Evolutionary conservation across 2,797 vertebrate species (phyloP).

Genomic region (Adelosebastes latens): DNA sequence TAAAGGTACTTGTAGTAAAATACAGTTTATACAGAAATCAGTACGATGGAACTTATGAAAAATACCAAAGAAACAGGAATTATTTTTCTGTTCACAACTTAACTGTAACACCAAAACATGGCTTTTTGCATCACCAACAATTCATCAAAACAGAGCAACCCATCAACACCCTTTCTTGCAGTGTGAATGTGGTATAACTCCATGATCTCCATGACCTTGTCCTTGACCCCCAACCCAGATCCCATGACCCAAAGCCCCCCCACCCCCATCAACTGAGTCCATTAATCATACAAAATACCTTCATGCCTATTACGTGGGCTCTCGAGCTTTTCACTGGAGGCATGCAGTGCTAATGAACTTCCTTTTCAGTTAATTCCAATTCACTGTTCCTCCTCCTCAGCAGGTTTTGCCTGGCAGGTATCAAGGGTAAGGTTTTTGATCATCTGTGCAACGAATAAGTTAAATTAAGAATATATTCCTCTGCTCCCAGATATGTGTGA

Average conservation of each 20-base stretch:
- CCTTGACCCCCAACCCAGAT: slow-evolving; percentile 39
- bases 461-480: neutral
- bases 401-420: slow-evolving; percentile 1
- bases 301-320: slow-evolving; percentile 53
- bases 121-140: neutral
- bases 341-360: slow-evolving; percentile 44
- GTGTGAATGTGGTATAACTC: slow-evolving; percentile 6
- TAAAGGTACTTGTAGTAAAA: neutral
- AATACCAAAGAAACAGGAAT: neutral
- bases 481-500: slow-evolving; percentile 3
- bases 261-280: slow-evolving; percentile 2
- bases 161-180: slow-evolving; percentile 5
- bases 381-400: slow-evolving; percentile 16
- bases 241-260: slow-evolving; percentile 41
- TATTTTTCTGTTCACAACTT: neutral
- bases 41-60: neutral
- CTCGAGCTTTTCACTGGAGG: slow-evolving; percentile 21
- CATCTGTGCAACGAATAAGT: neutral
- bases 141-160: slow-evolving; percentile 2
- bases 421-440: neutral
- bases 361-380: slow-evolving; percentile 38
- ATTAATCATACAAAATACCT: slow-evolving; percentile 62
- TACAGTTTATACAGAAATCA: neutral
- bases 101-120: neutral
- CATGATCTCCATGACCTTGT: slow-evolving; percentile 33